Evolutionary conservation across 1,140 invertebrate species (phyloP).

Genomic region (Temnothorax curvispinosus): DNA sequence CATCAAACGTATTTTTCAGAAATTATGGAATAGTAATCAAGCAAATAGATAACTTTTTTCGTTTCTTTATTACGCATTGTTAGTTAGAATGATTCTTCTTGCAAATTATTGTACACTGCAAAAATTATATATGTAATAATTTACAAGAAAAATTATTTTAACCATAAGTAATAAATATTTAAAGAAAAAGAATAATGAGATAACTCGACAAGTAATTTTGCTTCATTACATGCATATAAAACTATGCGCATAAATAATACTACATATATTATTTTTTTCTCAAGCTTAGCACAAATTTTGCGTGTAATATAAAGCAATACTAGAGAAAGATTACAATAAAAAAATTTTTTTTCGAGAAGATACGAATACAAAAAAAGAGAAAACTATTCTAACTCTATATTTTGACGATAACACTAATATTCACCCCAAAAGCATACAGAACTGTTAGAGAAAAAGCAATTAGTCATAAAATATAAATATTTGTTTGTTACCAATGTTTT

Average conservation of each 20-base stretch:
- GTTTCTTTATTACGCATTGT: neutral
- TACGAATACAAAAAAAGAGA: neutral
- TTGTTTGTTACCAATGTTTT: neutral
- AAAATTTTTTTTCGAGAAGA: neutral
- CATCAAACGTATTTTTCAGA: neutral
- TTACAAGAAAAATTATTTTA: neutral
- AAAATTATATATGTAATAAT: neutral
- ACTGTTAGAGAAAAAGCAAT: neutral
- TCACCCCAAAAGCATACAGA: neutral
- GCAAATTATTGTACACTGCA: neutral
- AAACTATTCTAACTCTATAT: neutral
- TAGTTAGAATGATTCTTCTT: neutral
- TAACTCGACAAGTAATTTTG: neutral
- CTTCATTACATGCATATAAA: neutral
- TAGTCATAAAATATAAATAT: neutral
- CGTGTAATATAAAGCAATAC: neutral
- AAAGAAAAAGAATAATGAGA: neutral
- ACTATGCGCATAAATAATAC: neutral
- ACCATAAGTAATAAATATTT: neutral
- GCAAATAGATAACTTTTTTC: neutral
- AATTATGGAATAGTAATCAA: neutral
- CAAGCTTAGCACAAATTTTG: conserved; percentile 6
- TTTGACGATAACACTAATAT: neutral
- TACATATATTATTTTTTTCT: conserved; percentile 1
- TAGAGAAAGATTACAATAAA: neutral